Conservation (phyloP, 1,140 invertebrate genomes). For the Drosophila miranda region DNA sequence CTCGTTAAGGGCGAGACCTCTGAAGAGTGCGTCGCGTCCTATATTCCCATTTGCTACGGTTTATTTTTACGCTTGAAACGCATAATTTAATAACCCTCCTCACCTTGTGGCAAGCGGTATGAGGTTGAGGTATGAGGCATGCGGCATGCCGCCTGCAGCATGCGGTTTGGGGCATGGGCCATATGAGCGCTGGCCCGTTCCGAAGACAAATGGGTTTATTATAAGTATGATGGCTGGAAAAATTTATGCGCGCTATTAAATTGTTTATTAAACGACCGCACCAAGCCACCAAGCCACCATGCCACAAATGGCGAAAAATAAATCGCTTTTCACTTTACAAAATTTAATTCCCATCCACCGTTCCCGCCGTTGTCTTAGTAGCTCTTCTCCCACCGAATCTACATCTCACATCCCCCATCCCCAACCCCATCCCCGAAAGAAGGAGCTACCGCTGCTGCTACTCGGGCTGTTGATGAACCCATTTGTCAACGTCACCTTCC, state of each 20-base stretch:
- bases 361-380: not conserved
- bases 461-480: constrained; percentile 74
- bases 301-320: constrained; percentile 76
- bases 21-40: constrained; percentile 43
- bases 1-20: constrained; percentile 55
- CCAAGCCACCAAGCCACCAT: constrained; percentile 11
- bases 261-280: constrained; percentile 77
- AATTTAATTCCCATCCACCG: constrained; percentile 37
- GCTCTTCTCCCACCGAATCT: not conserved
- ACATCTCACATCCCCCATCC: not conserved
- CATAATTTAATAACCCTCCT: constrained; percentile 73
- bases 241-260: constrained; percentile 80
- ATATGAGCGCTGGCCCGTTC: constrained; percentile 45
- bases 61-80: constrained; percentile 76
- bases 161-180: constrained; percentile 18
- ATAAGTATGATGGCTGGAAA: constrained; percentile 71
- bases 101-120: not conserved
- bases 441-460: constrained; percentile 13
- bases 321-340: constrained; percentile 76
- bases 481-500: constrained; percentile 72
- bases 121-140: not conserved
- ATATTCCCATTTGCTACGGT: constrained; percentile 76
- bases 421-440: constrained; percentile 8
- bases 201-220: constrained; percentile 79
- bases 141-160: not conserved